A percentile compares a stretch with the other conserved stretches of the same genome.
Evolutionary conservation across 2,113 vertebrate genomes (phyloP).

Genomic region (Oreochromis aureus): DNA sequence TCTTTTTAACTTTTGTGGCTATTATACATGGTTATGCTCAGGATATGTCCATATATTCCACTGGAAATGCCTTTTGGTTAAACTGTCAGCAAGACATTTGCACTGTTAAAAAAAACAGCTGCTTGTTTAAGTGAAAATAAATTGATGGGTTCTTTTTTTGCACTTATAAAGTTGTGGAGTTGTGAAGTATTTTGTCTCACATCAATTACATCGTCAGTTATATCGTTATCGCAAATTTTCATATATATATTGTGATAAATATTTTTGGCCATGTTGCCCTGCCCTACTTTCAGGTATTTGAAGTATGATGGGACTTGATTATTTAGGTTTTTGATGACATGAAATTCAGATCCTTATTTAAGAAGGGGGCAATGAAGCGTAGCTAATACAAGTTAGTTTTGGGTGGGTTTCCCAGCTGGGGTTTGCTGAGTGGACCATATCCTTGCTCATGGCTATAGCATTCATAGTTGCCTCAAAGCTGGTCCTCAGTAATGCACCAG

Average conservation of each 20-base stretch:
- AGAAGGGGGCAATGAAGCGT: not conserved
- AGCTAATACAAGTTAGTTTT: not conserved
- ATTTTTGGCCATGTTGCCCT: not conserved
- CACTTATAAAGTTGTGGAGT: not conserved
- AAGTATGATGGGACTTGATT: not conserved
- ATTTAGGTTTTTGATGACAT: not conserved
- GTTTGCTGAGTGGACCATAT: not conserved
- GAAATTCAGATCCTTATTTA: not conserved
- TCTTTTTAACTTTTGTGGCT: too few species aligned
- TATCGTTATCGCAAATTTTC: not conserved
- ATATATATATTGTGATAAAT: not conserved
- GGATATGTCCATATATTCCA: too few species aligned
- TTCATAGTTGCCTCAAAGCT: not conserved
- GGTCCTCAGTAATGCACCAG: not conserved
- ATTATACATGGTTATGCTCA: too few species aligned
- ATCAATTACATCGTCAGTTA: not conserved
- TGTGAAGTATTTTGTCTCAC: not conserved
- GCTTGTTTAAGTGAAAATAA: not conserved
- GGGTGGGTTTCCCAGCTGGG: not conserved
- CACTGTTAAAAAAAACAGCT: not conserved
- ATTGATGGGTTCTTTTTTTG: not conserved
- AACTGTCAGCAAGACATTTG: not conserved
- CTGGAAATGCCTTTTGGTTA: not conserved
- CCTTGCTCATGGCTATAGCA: not conserved
- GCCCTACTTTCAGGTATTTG: not conserved